phyloP scores from a whole-genome alignment of 2,113 vertebrate genomes.

The Micromys minutus region DNA sequence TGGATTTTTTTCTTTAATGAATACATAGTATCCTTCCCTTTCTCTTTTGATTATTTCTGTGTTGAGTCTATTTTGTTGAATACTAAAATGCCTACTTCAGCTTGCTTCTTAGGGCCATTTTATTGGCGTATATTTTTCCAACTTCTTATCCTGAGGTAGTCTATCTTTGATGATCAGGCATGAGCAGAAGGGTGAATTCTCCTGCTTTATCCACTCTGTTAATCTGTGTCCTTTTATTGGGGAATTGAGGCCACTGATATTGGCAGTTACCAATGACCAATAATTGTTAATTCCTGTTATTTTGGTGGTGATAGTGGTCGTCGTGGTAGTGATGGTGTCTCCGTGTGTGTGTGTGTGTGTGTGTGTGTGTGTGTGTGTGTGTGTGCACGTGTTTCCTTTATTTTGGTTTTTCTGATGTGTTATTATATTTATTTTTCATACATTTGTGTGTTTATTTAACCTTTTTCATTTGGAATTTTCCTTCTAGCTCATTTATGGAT shows the following conservation, averaged over 20 bases:
- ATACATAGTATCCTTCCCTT: background rate
- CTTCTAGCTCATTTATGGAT: background rate
- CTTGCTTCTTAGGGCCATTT: background rate
- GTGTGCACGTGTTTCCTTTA: background rate
- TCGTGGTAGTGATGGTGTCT: background rate
- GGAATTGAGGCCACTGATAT: background rate
- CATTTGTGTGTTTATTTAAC: background rate
- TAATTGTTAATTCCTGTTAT: background rate
- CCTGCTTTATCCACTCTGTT: background rate
- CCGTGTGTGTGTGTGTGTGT: background rate
- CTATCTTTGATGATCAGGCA: background rate
- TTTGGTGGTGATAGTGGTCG: background rate
- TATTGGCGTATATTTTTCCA: background rate
- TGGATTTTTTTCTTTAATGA: background rate
- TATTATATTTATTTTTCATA: background rate
- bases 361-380: background rate
- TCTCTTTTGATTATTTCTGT: background rate
- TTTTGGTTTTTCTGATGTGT: background rate
- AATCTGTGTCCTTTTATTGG: background rate
- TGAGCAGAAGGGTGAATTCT: background rate
- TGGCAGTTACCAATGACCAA: background rate
- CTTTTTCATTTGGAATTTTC: background rate
- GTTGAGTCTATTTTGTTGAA: background rate
- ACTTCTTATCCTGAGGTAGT: background rate
- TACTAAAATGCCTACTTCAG: background rate